Evolutionary conservation across 2,113 vertebrate genomes (phyloP), one percentile per base, ranked within the genome.

Genomic region (Sprattus sprattus): DNA sequence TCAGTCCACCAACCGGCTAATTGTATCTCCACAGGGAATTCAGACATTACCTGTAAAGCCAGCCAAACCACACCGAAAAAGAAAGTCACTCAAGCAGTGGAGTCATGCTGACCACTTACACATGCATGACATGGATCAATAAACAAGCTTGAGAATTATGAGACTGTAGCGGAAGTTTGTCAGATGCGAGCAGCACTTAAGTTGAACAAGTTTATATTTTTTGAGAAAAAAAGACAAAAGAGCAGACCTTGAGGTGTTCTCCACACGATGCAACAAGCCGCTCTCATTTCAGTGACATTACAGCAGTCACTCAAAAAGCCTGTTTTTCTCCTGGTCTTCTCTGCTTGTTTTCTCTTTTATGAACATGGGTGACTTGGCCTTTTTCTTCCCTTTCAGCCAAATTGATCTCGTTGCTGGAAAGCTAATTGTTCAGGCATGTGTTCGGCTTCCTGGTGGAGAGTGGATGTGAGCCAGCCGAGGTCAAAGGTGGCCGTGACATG

Each of bases 381-480:
- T 94, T 47, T 94, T 93, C 91, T 93, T 93, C 87, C 85, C 89
- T 90, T 88, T 86, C 86, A 87, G 92, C 91, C 92, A 93, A 93
- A 94, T 93, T 93, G 94, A 94, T 92, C 91, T 93, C 92, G 85
- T 91, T 88, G 92, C 91, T 90, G 90, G 89, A 67, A 81, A 94
- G 93, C 94, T 94, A 94, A 95, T 94, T 94, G 93, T 94, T 93
- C 90, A 91, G 93, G 93, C 92, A 93, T 95, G 93, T 94, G 91
- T 91, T 93, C 89, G 91, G 92, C 94, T 93, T 92, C 93, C 93
- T 93, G 93, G 86, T 88, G 91, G 91, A 92, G 93, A 93, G 92
- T 93, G 91, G 92, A 90, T 93, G 91, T 71, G 90, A 92, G 91
- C 92, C 91, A 91, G 91, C 88, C 81, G 45, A 89, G 93, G 89